phyloP scores from a whole-genome alignment of 2,888 invertebrate genomes.

The Pheosia gnoma region DNA sequence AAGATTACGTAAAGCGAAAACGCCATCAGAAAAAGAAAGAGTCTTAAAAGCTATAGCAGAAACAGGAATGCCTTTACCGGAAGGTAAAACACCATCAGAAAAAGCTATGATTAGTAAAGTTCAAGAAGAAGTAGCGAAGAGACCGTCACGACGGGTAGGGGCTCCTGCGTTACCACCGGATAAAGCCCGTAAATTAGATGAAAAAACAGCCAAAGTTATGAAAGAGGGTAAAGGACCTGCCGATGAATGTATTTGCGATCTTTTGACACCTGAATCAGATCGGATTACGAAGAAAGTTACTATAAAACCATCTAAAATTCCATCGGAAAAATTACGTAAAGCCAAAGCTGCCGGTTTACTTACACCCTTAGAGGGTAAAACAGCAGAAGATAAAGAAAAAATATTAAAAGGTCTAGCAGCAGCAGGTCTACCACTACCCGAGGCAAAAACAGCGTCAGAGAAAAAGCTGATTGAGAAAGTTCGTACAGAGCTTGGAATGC shows the following conservation, averaged over 20 bases:
- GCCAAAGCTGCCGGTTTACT: conserved; percentile 48
- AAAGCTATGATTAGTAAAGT: conserved; percentile 26
- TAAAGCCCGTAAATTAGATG: conserved; percentile 32
- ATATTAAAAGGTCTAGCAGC: conserved; percentile 49
- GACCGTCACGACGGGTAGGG: conserved; percentile 26
- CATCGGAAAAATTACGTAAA: conserved; percentile 43
- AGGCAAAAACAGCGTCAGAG: conserved; percentile 28
- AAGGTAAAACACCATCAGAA: conserved; percentile 40
- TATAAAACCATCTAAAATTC: conserved; percentile 32
- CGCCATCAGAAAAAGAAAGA: conserved; percentile 36
- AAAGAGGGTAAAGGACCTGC: conserved; percentile 44
- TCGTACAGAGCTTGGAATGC: conserved; percentile 37
- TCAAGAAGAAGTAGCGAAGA: conserved; percentile 29
- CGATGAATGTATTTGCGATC: conserved; percentile 46
- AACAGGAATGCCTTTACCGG: conserved; percentile 36
- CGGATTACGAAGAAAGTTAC: conserved; percentile 5
- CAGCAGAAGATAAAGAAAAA: conserved; percentile 48
- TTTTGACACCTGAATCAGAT: conserved; percentile 38
- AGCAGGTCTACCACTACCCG: conserved; percentile 51
- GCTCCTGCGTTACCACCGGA: conserved; percentile 32
- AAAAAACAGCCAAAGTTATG: conserved; percentile 37
- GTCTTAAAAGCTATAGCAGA: conserved; percentile 33
- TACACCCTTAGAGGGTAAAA: conserved; percentile 49
- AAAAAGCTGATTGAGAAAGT: conserved; percentile 49
- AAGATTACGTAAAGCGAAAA: conserved; percentile 39